Conservation (phyloP, 1,140 invertebrate species). For the Ylistrum balloti region DNA sequence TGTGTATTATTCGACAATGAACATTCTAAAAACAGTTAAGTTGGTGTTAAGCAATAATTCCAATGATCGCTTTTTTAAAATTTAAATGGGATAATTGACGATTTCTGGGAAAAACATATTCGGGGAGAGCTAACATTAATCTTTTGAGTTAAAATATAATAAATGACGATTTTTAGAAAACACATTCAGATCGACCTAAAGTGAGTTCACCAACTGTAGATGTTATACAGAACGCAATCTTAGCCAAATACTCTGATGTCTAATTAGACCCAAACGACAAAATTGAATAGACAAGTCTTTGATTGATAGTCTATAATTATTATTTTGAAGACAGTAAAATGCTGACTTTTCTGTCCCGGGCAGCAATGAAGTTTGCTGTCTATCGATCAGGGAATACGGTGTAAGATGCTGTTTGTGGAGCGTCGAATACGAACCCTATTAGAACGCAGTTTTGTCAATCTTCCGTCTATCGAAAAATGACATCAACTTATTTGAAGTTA, state of each 20-base stretch:
- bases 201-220: no score
- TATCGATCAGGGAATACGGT: background rate
- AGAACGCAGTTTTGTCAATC: constrained; percentile 1
- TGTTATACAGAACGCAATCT: no score
- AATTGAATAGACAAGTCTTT: background rate
- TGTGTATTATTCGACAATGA: no score
- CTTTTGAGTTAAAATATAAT: no score
- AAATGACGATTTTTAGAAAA: no score
- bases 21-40: no score
- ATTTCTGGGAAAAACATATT: no score
- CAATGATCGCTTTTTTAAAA: no score
- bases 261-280: background rate
- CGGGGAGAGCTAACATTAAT: no score
- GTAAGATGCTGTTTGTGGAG: background rate
- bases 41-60: no score
- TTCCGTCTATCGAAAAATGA: background rate
- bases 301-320: constrained; percentile 19
- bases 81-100: no score
- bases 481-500: constrained; percentile 28
- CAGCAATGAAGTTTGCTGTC: background rate
- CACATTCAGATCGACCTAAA: no score
- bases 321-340: background rate
- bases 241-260: background rate
- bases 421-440: background rate
- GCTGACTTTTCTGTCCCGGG: background rate